These are phyloP conservation scores for Rhagoletis pomonella DNA, from an alignment of 1,140 invertebrate species.

Conservation along the genomic window DNA sequence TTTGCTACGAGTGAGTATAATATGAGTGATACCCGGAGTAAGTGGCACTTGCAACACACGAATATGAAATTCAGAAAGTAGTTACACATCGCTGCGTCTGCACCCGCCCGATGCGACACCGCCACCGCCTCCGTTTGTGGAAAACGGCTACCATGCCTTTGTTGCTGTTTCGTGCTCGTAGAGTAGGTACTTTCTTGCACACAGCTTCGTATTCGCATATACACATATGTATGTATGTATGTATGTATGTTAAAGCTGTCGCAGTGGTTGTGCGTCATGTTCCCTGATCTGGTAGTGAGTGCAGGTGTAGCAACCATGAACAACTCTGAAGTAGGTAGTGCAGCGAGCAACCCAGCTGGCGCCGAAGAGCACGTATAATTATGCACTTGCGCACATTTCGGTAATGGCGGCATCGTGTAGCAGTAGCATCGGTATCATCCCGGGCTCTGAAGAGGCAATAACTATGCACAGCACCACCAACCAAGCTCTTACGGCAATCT, in stretches of 20 bases:
- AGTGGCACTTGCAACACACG: slow-evolving; percentile 33
- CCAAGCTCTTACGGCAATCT: not conserved
- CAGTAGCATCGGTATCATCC: not conserved
- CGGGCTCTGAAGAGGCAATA: not conserved
- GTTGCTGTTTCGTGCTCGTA: slow-evolving; percentile 1
- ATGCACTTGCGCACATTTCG: slow-evolving; percentile 27
- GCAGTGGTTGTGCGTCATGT: not conserved
- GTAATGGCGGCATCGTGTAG: not conserved
- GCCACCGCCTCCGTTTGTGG: not conserved
- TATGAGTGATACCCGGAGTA: slow-evolving; percentile 37
- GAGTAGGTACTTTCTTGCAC: not conserved
- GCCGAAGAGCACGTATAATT: slow-evolving; percentile 23
- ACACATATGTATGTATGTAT: not conserved
- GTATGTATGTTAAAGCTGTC: not conserved
- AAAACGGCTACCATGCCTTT: not conserved
- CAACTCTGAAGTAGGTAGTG: not conserved
- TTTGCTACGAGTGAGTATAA: slow-evolving; percentile 33
- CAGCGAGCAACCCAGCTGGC: not conserved
- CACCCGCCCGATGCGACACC: not conserved
- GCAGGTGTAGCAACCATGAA: slow-evolving; percentile 23
- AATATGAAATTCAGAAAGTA: slow-evolving; percentile 19
- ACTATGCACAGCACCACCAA: not conserved
- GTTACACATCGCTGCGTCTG: not conserved
- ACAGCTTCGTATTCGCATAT: not conserved
- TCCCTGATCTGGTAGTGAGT: not conserved